Percentiles rank a stretch among this genome's conserved stretches.
phyloP scores from a whole-genome alignment of 2,113 vertebrate species.

The Vulpes vulpes region DNA sequence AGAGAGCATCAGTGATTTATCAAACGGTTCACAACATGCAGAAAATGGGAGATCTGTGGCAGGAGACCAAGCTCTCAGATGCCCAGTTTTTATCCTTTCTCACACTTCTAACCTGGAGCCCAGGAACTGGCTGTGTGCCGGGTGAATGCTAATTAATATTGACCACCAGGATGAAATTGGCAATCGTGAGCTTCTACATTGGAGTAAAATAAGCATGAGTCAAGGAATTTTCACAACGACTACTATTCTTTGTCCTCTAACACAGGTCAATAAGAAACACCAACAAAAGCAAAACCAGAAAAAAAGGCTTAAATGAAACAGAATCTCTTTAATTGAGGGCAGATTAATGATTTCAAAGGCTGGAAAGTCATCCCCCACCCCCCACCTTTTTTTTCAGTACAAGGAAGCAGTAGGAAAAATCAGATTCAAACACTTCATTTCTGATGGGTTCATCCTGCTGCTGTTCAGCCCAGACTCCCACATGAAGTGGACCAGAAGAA shows the following conservation, averaged over 20 bases:
- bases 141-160: neutral
- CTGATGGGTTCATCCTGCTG: neutral
- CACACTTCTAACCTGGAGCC: neutral
- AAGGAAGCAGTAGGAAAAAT: slow-evolving; percentile 3
- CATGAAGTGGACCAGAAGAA: neutral
- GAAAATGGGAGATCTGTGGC: neutral
- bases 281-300: neutral
- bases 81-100: neutral
- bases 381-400: neutral
- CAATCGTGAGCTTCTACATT: neutral
- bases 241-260: neutral
- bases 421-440: slow-evolving; percentile 13
- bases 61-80: neutral
- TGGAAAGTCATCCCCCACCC: neutral
- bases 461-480: neutral
- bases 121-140: neutral
- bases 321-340: neutral
- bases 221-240: neutral
- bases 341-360: neutral
- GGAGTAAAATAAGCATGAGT: neutral
- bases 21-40: neutral
- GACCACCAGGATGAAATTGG: neutral
- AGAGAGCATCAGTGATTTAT: neutral
- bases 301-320: neutral
- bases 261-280: neutral